A percentile compares a stretch with the other conserved stretches of the same genome.
Evolutionary conservation across 2,113 vertebrate species (phyloP).

Genomic region (Halichoerus grypus): DNA sequence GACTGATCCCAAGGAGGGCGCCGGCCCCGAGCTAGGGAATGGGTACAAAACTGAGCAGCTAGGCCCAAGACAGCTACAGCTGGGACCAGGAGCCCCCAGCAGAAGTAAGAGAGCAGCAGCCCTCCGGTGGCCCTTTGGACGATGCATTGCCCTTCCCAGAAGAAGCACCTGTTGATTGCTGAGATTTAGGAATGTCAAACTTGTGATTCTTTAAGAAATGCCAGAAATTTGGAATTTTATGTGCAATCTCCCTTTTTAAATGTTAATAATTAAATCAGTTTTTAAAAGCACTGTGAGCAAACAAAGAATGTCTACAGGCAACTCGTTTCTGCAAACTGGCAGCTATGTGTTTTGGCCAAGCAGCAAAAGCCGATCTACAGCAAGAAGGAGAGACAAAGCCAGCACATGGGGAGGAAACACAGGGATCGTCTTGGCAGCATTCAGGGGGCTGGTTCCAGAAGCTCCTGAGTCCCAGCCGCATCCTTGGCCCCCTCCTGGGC

Average conservation of each 20-base stretch:
- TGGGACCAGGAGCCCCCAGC: background rate
- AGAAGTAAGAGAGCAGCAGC: background rate
- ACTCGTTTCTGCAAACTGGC: slow-evolving; percentile 8
- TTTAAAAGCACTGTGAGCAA: slow-evolving; percentile 33
- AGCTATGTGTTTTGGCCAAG: slow-evolving; percentile 23
- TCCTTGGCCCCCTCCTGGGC: background rate
- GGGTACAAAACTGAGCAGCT: background rate
- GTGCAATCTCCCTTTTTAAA: slow-evolving; percentile 30
- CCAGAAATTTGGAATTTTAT: slow-evolving; percentile 42
- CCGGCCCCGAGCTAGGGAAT: background rate
- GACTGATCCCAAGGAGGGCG: background rate
- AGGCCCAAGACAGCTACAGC: rapidly evolving
- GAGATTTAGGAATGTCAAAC: background rate
- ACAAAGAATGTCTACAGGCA: background rate
- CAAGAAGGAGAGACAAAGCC: background rate
- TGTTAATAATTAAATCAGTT: slow-evolving; percentile 31
- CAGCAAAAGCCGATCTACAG: background rate
- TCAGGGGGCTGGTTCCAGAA: background rate
- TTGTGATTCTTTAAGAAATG: background rate
- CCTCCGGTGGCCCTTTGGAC: background rate
- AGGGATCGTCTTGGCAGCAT: background rate
- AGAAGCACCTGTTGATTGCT: background rate
- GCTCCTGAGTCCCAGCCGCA: background rate
- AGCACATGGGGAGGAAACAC: background rate
- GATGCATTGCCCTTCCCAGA: background rate